A percentile compares a stretch with the other conserved stretches of the same genome.
phyloP scores from a whole-genome alignment of 2,888 invertebrate species.

The Drosophila mimetica region DNA sequence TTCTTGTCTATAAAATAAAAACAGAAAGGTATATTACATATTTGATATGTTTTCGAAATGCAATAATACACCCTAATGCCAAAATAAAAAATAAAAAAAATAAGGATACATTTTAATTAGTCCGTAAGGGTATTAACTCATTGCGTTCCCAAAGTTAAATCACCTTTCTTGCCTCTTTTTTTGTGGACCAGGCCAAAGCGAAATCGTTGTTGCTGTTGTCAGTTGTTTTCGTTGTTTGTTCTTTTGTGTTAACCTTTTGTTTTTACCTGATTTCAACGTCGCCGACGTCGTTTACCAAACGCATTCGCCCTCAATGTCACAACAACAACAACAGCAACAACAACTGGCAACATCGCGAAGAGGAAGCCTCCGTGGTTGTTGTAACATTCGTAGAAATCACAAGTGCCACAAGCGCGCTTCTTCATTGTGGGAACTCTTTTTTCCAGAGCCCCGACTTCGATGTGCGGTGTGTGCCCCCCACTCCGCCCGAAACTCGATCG shows the following conservation, averaged over 20 bases:
- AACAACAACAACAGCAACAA: constrained; percentile 59
- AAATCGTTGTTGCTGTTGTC: constrained; percentile 57
- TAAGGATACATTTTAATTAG: neutral
- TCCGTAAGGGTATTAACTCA: neutral
- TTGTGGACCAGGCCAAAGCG: constrained; percentile 51
- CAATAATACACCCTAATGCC: neutral
- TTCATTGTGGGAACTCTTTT: constrained; percentile 81
- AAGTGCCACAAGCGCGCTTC: constrained; percentile 76
- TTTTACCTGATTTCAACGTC: constrained; percentile 77
- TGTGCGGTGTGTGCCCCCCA: constrained; percentile 21
- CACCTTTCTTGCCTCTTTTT: constrained; percentile 34
- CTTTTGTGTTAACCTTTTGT: constrained; percentile 79
- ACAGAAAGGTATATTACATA: too few species aligned
- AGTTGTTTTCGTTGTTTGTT: constrained; percentile 71
- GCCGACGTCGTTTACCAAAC: constrained; percentile 62
- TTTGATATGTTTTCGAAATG: neutral
- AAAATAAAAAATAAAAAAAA: too few species aligned
- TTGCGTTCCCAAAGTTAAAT: neutral
- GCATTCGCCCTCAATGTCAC: constrained; percentile 81
- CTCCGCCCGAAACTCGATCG: constrained; percentile 25
- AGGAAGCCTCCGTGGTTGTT: constrained; percentile 60
- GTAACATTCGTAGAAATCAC: constrained; percentile 80
- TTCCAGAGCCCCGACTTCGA: constrained; percentile 13
- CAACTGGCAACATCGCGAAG: constrained; percentile 28
- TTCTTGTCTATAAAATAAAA: neutral